These are phyloP conservation scores for Corythoichthys intestinalis DNA, from an alignment of 2,113 vertebrate species.

Conservation along the genomic window DNA sequence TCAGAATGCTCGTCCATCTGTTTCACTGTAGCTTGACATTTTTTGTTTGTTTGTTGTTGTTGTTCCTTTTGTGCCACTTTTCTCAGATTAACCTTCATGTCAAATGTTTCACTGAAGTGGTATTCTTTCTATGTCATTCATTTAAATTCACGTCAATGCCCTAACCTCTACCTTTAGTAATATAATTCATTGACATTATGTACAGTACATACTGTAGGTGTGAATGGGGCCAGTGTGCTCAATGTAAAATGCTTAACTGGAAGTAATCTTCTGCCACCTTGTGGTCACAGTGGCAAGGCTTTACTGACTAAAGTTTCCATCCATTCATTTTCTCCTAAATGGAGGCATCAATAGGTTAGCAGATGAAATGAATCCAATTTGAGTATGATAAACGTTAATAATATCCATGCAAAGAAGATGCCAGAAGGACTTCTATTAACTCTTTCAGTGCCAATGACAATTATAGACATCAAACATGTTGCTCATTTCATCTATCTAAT, in stretches of 20 bases:
- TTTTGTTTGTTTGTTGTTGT: neutral
- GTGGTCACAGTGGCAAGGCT: constrained; percentile 27
- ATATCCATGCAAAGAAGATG: too few species aligned
- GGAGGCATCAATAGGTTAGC: neutral
- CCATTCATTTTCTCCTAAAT: neutral
- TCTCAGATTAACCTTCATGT: neutral
- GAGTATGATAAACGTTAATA: too few species aligned
- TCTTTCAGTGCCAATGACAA: too few species aligned
- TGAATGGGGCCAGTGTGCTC: neutral
- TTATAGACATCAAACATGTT: too few species aligned
- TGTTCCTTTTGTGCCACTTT: neutral
- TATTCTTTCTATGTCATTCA: neutral
- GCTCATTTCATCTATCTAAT: too few species aligned
- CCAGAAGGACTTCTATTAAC: too few species aligned
- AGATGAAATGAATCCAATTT: too few species aligned
- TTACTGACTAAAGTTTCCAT: neutral
- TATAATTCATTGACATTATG: neutral
- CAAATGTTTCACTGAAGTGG: neutral
- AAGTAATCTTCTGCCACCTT: constrained; percentile 56
- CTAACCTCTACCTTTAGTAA: neutral
- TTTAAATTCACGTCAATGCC: neutral
- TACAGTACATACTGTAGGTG: too few species aligned
- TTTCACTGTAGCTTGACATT: neutral
- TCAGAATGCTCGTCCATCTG: neutral
- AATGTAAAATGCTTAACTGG: neutral